These are phyloP conservation scores for Alsophila aescularia DNA, from an alignment of 2,888 invertebrate species.

Conservation along the genomic window DNA sequence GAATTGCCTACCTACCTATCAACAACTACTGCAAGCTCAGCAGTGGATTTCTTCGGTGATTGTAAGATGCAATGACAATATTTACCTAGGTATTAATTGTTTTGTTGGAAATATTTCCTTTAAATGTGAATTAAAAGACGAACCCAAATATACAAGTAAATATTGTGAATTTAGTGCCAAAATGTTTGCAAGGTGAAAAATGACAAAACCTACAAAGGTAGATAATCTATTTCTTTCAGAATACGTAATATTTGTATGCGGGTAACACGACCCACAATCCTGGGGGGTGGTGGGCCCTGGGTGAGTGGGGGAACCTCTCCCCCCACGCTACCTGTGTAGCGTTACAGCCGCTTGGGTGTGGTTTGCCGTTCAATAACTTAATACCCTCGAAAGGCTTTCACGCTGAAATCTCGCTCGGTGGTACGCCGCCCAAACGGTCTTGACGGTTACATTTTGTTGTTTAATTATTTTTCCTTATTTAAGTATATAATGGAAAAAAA, in stretches of 20 bases:
- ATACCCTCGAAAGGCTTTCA: slow-evolving; percentile 84
- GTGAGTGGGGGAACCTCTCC: slow-evolving; percentile 25
- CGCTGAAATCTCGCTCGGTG: slow-evolving; percentile 79
- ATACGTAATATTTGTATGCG: slow-evolving; percentile 65
- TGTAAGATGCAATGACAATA: too few species aligned
- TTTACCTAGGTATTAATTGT: too few species aligned
- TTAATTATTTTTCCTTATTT: slow-evolving; percentile 4
- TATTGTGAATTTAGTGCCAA: too few species aligned
- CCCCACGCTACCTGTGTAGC: slow-evolving; percentile 67
- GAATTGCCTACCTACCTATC: too few species aligned
- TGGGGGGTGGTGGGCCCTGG: slow-evolving; percentile 35
- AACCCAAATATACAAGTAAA: background rate
- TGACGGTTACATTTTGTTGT: slow-evolving; percentile 51
- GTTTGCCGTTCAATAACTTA: slow-evolving; percentile 85
- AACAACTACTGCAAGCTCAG: too few species aligned
- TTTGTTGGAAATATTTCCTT: too few species aligned
- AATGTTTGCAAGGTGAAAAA: too few species aligned
- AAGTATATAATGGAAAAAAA: background rate
- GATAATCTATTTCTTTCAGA: slow-evolving; percentile 55
- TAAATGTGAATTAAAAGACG: too few species aligned
- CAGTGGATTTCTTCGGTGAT: too few species aligned
- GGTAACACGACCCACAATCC: slow-evolving; percentile 54
- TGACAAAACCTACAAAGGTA: background rate
- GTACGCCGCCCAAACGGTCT: slow-evolving; percentile 46
- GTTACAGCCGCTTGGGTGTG: slow-evolving; percentile 82